Evolutionary conservation across 2,113 vertebrate genomes (phyloP).

Genomic region (Alectura lathami): DNA sequence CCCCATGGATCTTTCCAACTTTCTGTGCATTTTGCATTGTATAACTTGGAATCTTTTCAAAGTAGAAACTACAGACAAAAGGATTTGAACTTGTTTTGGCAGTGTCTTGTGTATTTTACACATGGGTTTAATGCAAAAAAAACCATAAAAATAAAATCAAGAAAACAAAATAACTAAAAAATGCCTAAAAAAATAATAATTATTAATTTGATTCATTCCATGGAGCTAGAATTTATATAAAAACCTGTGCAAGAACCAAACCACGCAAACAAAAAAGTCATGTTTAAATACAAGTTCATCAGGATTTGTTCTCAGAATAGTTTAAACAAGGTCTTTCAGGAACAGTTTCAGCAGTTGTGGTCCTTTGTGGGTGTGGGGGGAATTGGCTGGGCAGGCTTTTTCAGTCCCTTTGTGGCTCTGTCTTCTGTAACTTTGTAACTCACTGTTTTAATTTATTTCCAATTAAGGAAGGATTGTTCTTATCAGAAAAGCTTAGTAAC

Average conservation of each 20-base stretch:
- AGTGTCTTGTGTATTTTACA: background rate
- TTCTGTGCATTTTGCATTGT: background rate
- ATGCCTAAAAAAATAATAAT: background rate
- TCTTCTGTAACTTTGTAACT: background rate
- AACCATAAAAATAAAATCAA: background rate
- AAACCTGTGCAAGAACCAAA: background rate
- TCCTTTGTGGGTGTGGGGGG: background rate
- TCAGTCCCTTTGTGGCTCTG: background rate
- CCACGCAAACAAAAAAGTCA: background rate
- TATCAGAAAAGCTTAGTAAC: background rate
- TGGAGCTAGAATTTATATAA: background rate
- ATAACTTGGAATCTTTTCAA: constrained; percentile 25
- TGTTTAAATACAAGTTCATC: background rate
- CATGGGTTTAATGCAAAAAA: background rate
- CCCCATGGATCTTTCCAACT: background rate
- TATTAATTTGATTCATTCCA: background rate
- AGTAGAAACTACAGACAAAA: background rate
- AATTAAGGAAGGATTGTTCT: background rate
- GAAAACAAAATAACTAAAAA: background rate
- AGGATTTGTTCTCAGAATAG: background rate
- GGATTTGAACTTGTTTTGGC: background rate
- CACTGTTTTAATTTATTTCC: background rate
- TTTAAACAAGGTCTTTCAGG: background rate
- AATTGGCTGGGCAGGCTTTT: background rate
- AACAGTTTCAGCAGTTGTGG: background rate